Evolutionary conservation across 2,888 invertebrate species (phyloP), one percentile per base, ranked within the genome.

Genomic region (Pyrrhosoma nymphula): DNA sequence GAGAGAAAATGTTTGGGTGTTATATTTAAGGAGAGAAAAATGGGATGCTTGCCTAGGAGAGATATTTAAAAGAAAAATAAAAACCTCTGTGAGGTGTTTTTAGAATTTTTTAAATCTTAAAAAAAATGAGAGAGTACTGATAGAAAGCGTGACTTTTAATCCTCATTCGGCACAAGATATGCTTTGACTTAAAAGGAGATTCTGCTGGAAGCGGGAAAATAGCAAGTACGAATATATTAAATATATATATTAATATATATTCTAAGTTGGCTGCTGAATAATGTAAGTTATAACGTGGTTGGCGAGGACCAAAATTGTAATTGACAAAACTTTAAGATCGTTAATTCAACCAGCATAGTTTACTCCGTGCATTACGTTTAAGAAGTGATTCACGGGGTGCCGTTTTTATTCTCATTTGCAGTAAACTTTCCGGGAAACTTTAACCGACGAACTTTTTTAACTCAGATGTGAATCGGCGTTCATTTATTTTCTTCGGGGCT

Each of bases 1-100:
- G n/a, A 93, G n/a, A 93, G 69, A 93, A 69, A 93, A 93, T 69
- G 69, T 75, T 93, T 93, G 93, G 69, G 69, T 93, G 93, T 93
- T 93, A 93, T 63, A 93, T 93, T 93, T 69, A 47, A 60, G 60
- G 12, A 12, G 16, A 12, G 12, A 20, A 60, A 93, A 63, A 55
- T 35, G 47, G 69, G 35, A 35, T 91, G 90, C 90, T 35, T 60
- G 60, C 60, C 30, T 63, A n/a, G 69, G 39, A n/a, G 47, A 55
- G 91, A 91, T 60, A 63, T 26, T 91, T 91, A 35, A 60, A 75
- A 69, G 69, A 69, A 47, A 47, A 47, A 47, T 63, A 82, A 82
- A 69, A 18, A 55, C 93, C 93, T 93, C 93, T 93, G 93, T 93
- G 93, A 93, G 93, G 93, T 47, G 93, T 47, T 63, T 93, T 93